A percentile compares a stretch with the other conserved stretches of the same genome.
These are phyloP conservation scores for Tichodroma muraria DNA, from an alignment of 2,113 vertebrate genomes.

Conservation along the genomic window DNA sequence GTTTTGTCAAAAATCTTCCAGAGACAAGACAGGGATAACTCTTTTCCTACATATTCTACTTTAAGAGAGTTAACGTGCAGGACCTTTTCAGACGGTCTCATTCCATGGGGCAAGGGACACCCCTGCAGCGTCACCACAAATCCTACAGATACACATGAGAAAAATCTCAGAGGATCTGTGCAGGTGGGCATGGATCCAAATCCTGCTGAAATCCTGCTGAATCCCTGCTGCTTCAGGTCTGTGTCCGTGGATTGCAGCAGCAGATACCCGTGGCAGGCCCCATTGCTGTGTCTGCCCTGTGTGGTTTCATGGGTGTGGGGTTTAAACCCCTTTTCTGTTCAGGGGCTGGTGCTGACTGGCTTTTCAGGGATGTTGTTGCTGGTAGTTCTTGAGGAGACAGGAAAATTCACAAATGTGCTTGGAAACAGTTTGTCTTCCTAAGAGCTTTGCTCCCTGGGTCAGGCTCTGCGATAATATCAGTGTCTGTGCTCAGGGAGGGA, in stretches of 20 bases:
- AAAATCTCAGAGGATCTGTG: not conserved
- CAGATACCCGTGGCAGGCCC: not conserved
- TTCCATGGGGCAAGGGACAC: no score
- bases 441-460: not conserved
- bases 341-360: not conserved
- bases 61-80: no score
- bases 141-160: fast-evolving
- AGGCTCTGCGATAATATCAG: not conserved
- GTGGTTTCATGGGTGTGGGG: not conserved
- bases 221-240: not conserved
- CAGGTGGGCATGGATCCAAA: not conserved
- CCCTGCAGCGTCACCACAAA: not conserved
- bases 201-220: not conserved
- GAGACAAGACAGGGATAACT: not conserved
- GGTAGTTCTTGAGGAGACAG: not conserved
- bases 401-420: not conserved
- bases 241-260: not conserved
- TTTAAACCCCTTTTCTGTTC: not conserved
- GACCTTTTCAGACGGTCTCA: not conserved
- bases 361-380: fast-evolving
- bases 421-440: not conserved
- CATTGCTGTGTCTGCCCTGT: fast-evolving
- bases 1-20: not conserved
- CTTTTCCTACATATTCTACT: no score
- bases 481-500: not conserved